These are phyloP conservation scores for Rhynchopsitta pachyrhyncha DNA, from an alignment of 2,113 vertebrate species.

Conservation along the genomic window DNA sequence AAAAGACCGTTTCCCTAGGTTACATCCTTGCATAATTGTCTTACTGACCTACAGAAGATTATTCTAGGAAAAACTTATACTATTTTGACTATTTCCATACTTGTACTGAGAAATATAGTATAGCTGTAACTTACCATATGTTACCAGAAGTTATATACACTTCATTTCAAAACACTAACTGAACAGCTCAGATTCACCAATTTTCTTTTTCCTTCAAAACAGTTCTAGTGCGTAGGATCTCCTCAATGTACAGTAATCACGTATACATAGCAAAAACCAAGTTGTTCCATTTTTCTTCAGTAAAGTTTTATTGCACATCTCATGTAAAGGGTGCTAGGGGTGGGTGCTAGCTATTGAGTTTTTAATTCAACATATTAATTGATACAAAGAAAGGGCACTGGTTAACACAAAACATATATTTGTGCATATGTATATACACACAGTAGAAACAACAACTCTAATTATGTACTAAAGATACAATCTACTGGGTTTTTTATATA, in stretches of 20 bases:
- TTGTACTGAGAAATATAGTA: neutral
- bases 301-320: neutral
- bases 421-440: neutral
- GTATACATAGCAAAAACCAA: neutral
- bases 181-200: neutral
- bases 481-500: neutral
- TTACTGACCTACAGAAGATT: neutral
- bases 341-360: neutral
- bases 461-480: neutral
- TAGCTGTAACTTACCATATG: neutral
- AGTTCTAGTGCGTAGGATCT: neutral
- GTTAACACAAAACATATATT: neutral
- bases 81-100: neutral
- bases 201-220: neutral
- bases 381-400: neutral
- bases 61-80: neutral
- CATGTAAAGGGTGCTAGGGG: neutral
- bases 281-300: neutral
- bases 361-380: neutral
- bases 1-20: neutral
- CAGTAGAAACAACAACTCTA: neutral
- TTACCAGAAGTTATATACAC: neutral
- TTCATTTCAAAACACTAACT: neutral
- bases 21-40: neutral
- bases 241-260: neutral